Base-by-base conservation (phyloP, 2,797 vertebrate species). In the Poecile montanus region DNA sequence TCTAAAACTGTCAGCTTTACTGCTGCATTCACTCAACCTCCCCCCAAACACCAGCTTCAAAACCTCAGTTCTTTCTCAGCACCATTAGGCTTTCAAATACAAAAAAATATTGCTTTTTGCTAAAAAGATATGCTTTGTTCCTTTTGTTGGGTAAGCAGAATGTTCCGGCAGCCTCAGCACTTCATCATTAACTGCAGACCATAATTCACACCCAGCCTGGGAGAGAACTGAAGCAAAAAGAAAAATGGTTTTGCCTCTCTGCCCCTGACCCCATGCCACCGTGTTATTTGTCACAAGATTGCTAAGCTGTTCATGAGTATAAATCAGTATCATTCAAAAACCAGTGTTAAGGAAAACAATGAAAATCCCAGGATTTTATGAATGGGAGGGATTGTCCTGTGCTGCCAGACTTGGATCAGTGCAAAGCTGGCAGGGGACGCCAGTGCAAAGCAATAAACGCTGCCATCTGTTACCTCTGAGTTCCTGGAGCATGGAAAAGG, bases 101-200 rank as follows among this genome's bases (percentile, higher is more conserved):
- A 44, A 81, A 67, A 92, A 95, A 89, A 65, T 66, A 88, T 16
- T 90, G 78, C 66, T 83, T 78, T 92, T 78, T 92, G 36, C 70
- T 89, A 78, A 89, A 81, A 81, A 63, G 73, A 81, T 47, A 62
- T 62, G 40, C 65, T 85, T 93, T 95, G 65, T 93, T 94, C 87
- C 89, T 95, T 92, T 94, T 72, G n/a, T 80, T 48, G 62, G 54
- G 40, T 75, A 88, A 95, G 91, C 87, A 95, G 89, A 91, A 85
- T 58, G 73, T 61, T 66, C 63, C 1, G 0, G 54, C 68, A 91
- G 76, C 38, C 92, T 83, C 83, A 62, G 91, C 85, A 88, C 85
- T 94, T 91, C 82, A 81, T 94, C 79, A 77, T 94, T 85, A 89
- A 81, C 68, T 89, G 60, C 34, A 61, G 70, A 63, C 73, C n/a